phyloP scores from a whole-genome alignment of 2,888 invertebrate genomes.

The Phoenoteleia sp. region DNA sequence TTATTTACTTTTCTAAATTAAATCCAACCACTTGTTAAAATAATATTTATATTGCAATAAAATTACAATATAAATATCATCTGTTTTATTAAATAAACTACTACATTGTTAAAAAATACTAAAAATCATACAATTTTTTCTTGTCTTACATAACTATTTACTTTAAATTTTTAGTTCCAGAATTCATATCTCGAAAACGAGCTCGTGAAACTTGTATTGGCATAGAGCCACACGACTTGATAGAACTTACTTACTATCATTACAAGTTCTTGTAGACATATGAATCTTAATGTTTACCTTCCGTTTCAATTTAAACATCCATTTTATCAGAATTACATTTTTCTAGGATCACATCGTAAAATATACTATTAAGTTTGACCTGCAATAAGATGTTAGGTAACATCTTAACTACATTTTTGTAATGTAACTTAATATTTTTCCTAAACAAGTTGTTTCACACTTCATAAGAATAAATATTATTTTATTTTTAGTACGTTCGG shows the following conservation, averaged over 20 bases:
- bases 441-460: too few species aligned
- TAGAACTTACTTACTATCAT: conserved; percentile 23
- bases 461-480: too few species aligned
- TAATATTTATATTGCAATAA: not conserved
- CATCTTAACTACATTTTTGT: too few species aligned
- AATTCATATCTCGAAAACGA: not conserved
- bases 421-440: too few species aligned
- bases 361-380: not conserved
- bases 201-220: conserved; percentile 33
- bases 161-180: conserved; percentile 24
- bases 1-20: too few species aligned
- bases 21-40: too few species aligned
- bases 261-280: conserved; percentile 15
- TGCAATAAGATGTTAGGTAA: too few species aligned
- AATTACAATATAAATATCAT: not conserved
- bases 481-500: too few species aligned
- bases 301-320: not conserved
- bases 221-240: conserved; percentile 23
- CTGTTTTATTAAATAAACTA: not conserved
- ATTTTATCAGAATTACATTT: not conserved
- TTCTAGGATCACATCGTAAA: not conserved
- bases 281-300: conserved; percentile 27
- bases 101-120: too few species aligned
- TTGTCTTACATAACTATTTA: not conserved
- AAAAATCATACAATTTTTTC: not conserved